phyloP scores from a whole-genome alignment of 2,113 vertebrate species.

The Myanophis thanlyinensis region DNA sequence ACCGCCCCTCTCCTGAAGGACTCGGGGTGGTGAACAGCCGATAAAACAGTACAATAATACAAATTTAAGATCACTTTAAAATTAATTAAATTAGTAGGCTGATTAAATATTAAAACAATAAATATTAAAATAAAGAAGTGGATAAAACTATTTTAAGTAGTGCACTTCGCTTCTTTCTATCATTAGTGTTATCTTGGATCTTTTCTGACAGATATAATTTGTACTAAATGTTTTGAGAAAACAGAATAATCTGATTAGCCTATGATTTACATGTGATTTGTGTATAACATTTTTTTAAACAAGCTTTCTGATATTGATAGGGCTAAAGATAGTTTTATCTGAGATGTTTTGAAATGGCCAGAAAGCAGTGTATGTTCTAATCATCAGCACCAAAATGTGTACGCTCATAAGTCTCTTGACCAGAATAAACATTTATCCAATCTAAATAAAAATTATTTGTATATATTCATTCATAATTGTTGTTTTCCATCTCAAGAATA shows the following conservation, averaged over 20 bases:
- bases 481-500: background rate
- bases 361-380: background rate
- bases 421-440: background rate
- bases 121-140: too few species aligned
- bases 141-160: background rate
- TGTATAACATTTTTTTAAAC: constrained; percentile 9
- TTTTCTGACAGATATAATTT: background rate
- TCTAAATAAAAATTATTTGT: background rate
- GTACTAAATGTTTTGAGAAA: background rate
- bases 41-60: too few species aligned
- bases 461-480: background rate
- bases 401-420: background rate
- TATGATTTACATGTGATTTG: constrained; percentile 7
- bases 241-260: constrained; percentile 28
- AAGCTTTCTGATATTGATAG: background rate
- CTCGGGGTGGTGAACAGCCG: too few species aligned
- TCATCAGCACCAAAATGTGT: background rate
- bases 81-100: too few species aligned
- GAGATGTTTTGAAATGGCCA: background rate
- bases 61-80: too few species aligned
- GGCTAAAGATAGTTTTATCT: background rate
- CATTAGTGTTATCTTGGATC: background rate
- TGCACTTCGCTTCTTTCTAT: background rate
- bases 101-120: too few species aligned
- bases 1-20: too few species aligned